Percentiles rank a stretch among this genome's conserved stretches.
These are phyloP conservation scores for Chiroxiphia lanceolata DNA, from an alignment of 2,797 vertebrate species.

Conservation along the genomic window DNA sequence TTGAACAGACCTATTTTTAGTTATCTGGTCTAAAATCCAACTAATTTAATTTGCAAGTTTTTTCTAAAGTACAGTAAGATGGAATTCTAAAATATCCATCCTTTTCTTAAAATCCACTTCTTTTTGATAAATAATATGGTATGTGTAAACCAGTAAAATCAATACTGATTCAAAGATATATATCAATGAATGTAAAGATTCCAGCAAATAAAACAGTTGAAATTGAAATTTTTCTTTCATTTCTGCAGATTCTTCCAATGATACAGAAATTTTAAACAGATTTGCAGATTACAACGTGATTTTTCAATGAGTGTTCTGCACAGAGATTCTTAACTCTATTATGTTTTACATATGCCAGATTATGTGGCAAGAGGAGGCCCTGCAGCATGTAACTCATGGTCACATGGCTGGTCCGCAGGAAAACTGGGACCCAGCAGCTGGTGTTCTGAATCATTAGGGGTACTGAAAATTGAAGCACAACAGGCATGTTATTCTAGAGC, in stretches of 20 bases:
- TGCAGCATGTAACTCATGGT: background rate
- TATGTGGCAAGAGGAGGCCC: background rate
- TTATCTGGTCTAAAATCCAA: background rate
- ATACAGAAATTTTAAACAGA: background rate
- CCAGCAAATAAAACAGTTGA: background rate
- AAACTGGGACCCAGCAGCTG: background rate
- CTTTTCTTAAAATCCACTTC: background rate
- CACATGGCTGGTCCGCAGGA: rapidly evolving
- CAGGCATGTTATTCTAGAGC: background rate
- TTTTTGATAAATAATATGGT: background rate
- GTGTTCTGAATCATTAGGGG: background rate
- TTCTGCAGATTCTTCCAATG: background rate
- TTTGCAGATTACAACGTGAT: background rate
- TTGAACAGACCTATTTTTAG: background rate
- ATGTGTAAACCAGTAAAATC: background rate
- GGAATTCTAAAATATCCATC: background rate
- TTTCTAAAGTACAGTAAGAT: background rate
- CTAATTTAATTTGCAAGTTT: background rate
- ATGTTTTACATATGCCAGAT: background rate
- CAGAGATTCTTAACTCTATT: background rate
- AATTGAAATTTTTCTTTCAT: background rate
- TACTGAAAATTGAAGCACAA: background rate
- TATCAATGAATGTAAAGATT: background rate
- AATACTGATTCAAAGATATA: background rate
- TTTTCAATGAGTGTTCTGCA: background rate